These are phyloP conservation scores for Neodiprion lecontei DNA, from an alignment of 1,140 invertebrate species.

Conservation along the genomic window DNA sequence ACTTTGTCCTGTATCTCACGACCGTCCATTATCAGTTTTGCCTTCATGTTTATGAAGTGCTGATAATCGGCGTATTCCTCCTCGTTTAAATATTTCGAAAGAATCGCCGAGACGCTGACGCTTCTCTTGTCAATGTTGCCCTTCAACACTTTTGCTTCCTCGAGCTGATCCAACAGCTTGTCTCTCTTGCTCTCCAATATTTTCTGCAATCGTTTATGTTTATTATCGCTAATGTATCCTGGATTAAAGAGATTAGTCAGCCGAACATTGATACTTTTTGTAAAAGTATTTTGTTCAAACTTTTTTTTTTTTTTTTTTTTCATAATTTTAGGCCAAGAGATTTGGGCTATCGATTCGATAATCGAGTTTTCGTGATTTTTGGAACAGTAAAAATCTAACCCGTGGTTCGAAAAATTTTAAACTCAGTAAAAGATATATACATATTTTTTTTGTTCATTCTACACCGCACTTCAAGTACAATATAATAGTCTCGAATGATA, in stretches of 20 bases:
- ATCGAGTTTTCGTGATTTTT: no score
- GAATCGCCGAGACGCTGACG: constrained; percentile 75
- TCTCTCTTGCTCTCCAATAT: constrained; percentile 79
- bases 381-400: no score
- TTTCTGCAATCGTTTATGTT: constrained; percentile 65
- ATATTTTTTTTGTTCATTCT: no score
- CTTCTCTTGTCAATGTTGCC: constrained; percentile 84
- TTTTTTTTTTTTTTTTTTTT: no score
- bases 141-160: constrained; percentile 86
- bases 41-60: constrained; percentile 91
- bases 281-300: neutral
- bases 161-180: constrained; percentile 79
- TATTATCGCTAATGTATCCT: neutral
- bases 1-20: constrained; percentile 89
- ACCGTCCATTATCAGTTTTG: constrained; percentile 85
- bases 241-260: neutral
- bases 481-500: constrained; percentile 1
- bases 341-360: no score
- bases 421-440: no score
- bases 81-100: constrained; percentile 77
- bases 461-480: neutral
- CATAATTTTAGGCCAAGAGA: no score
- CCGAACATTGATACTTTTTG: no score
- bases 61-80: constrained; percentile 85
- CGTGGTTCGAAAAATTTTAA: no score